A percentile compares a stretch with the other conserved stretches of the same genome.
Evolutionary conservation across 2,888 invertebrate genomes (phyloP).

Genomic region (Spodoptera picta): DNA sequence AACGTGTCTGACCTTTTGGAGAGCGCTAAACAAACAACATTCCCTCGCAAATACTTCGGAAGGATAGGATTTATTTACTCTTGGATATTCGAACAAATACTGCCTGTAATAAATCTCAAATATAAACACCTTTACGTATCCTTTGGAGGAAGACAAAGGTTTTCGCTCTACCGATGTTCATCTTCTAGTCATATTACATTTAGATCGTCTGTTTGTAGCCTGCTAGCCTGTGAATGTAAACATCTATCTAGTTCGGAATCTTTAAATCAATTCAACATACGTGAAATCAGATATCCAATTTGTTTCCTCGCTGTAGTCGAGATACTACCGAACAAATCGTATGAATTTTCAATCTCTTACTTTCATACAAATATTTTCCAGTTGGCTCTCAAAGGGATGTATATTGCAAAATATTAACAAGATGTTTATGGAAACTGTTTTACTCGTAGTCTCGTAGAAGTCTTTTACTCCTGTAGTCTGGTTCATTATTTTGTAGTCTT

Average conservation of each 20-base stretch:
- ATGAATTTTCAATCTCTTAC: conserved; percentile 46
- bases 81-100: conserved; percentile 44
- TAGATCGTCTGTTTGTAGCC: conserved; percentile 17
- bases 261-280: conserved; percentile 43
- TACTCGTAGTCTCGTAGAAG: conserved; percentile 5
- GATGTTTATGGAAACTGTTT: conserved; percentile 30
- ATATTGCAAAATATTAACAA: conserved; percentile 48
- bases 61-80: conserved; percentile 44
- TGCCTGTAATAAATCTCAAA: conserved; percentile 40
- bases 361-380: conserved; percentile 48
- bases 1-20: conserved; percentile 44
- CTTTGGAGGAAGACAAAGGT: conserved; percentile 46
- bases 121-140: conserved; percentile 46
- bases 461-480: not conserved
- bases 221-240: conserved; percentile 19
- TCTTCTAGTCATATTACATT: conserved; percentile 25
- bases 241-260: conserved; percentile 14
- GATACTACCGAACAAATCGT: conserved; percentile 27
- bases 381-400: conserved; percentile 35
- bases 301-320: conserved; percentile 26
- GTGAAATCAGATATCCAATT: conserved; percentile 46
- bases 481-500: conserved; percentile 14
- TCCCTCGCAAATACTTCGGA: conserved; percentile 49
- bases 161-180: conserved; percentile 29
- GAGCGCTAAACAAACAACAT: conserved; percentile 47